Percentiles rank a stretch among this genome's conserved stretches.
Evolutionary conservation across 2,888 invertebrate species (phyloP).

Genomic region (Drosophila phalerata): DNA sequence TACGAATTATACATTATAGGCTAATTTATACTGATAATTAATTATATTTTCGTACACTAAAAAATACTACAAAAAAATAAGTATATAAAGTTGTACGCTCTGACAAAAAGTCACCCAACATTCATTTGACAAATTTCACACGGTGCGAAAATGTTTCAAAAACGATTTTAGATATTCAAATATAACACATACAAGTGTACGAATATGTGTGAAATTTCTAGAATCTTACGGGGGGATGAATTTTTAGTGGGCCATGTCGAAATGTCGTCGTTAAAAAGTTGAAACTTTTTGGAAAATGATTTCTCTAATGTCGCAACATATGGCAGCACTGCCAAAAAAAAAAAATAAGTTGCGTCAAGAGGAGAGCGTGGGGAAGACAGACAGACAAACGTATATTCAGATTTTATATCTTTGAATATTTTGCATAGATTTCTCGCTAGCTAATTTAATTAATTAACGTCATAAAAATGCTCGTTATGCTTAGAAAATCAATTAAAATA

Average conservation of each 20-base stretch:
- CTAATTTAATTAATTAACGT: constrained; percentile 63
- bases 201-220: background rate
- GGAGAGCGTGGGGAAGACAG: background rate
- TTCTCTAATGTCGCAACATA: constrained; percentile 52
- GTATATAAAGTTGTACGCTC: background rate
- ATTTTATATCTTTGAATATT: constrained; percentile 11
- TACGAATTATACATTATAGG: constrained; percentile 4
- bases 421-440: constrained; percentile 19
- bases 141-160: constrained; percentile 51
- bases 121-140: constrained; percentile 64
- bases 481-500: constrained; percentile 13
- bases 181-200: background rate
- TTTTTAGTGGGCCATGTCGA: constrained; percentile 72
- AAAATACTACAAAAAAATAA: constrained; percentile 7
- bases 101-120: constrained; percentile 29
- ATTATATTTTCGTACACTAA: constrained; percentile 19
- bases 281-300: constrained; percentile 61
- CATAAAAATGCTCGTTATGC: constrained; percentile 32
- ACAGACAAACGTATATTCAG: background rate
- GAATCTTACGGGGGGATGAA: constrained; percentile 14
- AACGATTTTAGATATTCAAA: constrained; percentile 41
- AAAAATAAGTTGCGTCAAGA: constrained; percentile 1
- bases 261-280: constrained; percentile 69
- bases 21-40: constrained; percentile 41
- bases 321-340: constrained; percentile 56